Evolutionary conservation across 2,797 vertebrate species (phyloP), one percentile per base, ranked within the genome.

Genomic region (Cheirogaleus major): DNA sequence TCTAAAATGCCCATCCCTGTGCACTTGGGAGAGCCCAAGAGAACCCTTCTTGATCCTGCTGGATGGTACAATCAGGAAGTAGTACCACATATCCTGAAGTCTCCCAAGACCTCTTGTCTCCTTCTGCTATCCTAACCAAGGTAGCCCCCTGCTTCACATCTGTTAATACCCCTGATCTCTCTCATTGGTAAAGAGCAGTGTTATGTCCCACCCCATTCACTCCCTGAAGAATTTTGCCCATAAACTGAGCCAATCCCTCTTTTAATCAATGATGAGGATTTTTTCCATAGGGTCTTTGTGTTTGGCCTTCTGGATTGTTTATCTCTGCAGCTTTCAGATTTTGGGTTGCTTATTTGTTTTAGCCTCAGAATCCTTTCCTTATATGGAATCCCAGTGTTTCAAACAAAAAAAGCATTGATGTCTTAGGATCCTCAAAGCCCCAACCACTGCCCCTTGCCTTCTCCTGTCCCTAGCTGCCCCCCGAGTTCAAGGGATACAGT

Each of bases 21-120:
- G 50, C 5, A 18, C 41, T n/a, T 4, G 3, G 72, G 76, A 43
- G 70, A 83, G 61, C 55, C 59, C 41, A 6, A 15, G 61, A 79
- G 23, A 59, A 72, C 41, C n/a, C 22, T 48, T 32, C 67, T 30
- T 20, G 48, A n/a, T 80, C 32, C 27, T 38, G 32, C 55, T 50
- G 52, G 59, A 17, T 17, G 22, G 23, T 8, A 18, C 50, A 55
- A 1, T 25, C 48, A 12, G 23, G 59, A 50, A 90, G n/a, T 1
- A 63, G 27, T 27, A 15, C 4, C 1, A 0, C 0, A 0, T 9
- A 45, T 14, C 32, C 41, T 4, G 0, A 52, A 0, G 25, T 43
- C 38, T 45, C 22, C 52, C 1, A 8, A 81, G 61, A 18, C 30
- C 61, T 23, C 55, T 15, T 27, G 0, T 35, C 48, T 75, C 52